phyloP scores from a whole-genome alignment of 1,140 invertebrate genomes.

The Bradynema listronoti region DNA sequence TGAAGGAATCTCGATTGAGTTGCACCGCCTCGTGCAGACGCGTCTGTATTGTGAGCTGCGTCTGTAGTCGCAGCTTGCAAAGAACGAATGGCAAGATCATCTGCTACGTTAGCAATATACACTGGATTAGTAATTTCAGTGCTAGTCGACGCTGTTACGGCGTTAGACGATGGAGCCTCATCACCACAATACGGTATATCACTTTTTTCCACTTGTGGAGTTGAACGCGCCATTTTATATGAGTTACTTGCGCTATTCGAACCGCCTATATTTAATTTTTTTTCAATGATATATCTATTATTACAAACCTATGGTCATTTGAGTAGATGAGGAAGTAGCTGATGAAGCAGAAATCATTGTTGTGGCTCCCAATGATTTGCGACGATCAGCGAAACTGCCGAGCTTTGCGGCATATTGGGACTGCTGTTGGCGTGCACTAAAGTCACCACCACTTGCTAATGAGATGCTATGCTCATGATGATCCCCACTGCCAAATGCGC shows the following conservation, averaged over 20 bases:
- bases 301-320: not conserved
- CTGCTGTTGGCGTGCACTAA: not conserved
- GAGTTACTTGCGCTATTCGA: not conserved
- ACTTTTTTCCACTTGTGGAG: not conserved
- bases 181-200: not conserved
- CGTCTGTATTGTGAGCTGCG: not conserved
- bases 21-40: slow-evolving; percentile 15
- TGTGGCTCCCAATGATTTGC: slow-evolving; percentile 9
- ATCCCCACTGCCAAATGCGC: not conserved
- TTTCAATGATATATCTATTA: not conserved
- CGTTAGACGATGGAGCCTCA: not conserved
- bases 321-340: not conserved
- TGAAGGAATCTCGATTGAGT: slow-evolving; percentile 11
- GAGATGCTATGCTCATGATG: slow-evolving; percentile 1
- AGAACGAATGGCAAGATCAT: too few relatives aligned
- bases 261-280: slow-evolving; percentile 4
- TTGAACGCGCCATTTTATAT: not conserved
- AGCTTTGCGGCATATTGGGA: not conserved
- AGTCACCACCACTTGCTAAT: not conserved
- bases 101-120: too few relatives aligned
- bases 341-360: not conserved
- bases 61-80: too few relatives aligned
- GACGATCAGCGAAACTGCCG: slow-evolving; percentile 12
- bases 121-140: not conserved
- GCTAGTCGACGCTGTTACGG: not conserved